Base-by-base conservation (phyloP, 2,888 invertebrate genomes). In the Luperina testacea region DNA sequence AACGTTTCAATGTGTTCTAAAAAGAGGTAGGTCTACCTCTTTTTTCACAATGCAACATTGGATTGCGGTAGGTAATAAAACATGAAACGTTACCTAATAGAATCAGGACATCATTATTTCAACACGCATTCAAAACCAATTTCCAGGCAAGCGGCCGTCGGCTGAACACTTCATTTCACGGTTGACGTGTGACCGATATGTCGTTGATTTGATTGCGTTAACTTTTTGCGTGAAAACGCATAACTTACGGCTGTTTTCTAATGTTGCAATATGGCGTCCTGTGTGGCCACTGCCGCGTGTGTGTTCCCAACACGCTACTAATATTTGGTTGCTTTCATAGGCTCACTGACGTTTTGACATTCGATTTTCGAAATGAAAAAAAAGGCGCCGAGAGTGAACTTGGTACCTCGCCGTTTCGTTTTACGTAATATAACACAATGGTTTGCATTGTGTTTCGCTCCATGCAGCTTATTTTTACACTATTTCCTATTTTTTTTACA, bases 251-350 rank as follows among this genome's bases (percentile, higher is more conserved):
- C 73, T 87, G 92, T 91, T 93, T 94, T 94, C 94, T 94, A 93
- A 94, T 92, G 88, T 95, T 94, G 94, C 94, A 94, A 93, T 94
- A 93, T 92, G 90, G 88, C 96, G 89, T 92, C 95, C 93, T 97
- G 97, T 96, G 96, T 96, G 96, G 97, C 93, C 95, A 89, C 65
- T 90, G 89, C 94, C 94, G 94, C 94, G 95, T 95, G 96, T 95
- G 95, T 94, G 94, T 93, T 93, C 93, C 83, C 89, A 90, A 87
- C 90, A 87, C 38, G 70, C 48, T 73, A 90, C 92, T 93, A 95
- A 96, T 95, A 96, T 96, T 96, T 95, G 95, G 94, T 93, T 94
- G 93, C 90, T 95, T 96, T 94, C 92, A 94, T 95, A 95, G 94
- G 92, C 93, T 94, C 94, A 95, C 94, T 95, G 96, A 95, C 93